Percentiles rank a stretch among this genome's conserved stretches.
Conservation (phyloP, 2,797 vertebrate species). For the Cossypha caffra region DNA sequence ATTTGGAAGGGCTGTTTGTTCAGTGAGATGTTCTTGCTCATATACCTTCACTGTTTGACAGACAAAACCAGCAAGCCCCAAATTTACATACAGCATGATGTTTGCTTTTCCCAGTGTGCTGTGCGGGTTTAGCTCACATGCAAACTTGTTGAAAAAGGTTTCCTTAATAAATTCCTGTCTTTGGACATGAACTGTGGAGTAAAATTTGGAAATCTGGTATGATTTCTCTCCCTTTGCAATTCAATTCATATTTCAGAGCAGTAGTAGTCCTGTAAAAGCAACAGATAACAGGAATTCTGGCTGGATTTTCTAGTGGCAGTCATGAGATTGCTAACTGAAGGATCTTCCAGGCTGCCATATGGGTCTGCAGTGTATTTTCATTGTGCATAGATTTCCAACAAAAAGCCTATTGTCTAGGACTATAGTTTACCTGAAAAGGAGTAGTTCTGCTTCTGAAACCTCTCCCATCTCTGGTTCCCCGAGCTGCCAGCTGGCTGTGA, state of each 20-base stretch:
- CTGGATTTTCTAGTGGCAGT: neutral
- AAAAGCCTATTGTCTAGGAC: neutral
- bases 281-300: neutral
- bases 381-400: neutral
- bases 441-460: neutral
- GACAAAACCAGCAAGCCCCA: neutral
- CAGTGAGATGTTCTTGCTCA: neutral
- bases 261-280: neutral
- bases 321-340: neutral
- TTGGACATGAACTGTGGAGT: neutral
- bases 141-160: neutral
- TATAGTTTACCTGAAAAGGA: neutral
- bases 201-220: neutral
- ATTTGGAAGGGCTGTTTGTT: neutral
- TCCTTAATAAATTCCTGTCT: neutral
- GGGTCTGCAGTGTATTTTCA: neutral
- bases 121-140: neutral
- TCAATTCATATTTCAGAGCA: neutral
- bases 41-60: neutral
- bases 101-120: neutral
- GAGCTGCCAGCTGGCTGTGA: neutral
- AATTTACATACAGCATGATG: rapidly evolving
- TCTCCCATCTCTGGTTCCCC: neutral
- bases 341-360: neutral
- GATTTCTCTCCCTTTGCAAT: neutral